Conservation (phyloP, 1,140 invertebrate genomes). For the Hyphantria cunea region DNA sequence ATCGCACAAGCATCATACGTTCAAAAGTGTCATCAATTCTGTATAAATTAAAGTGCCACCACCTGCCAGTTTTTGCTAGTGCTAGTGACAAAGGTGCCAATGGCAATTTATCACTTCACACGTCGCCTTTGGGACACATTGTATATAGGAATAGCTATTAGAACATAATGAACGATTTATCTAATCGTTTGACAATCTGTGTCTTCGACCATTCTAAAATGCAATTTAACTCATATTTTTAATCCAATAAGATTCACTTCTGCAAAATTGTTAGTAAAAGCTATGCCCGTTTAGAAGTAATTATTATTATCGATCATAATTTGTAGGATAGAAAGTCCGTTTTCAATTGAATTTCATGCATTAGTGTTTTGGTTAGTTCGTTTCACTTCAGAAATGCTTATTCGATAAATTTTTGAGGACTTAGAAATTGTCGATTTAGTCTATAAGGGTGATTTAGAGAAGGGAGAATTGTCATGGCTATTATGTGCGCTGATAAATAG, state of each 20-base stretch:
- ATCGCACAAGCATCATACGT: slow-evolving; percentile 23
- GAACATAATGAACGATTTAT: slow-evolving; percentile 40
- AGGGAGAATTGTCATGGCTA: slow-evolving; percentile 15
- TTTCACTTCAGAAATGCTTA: slow-evolving; percentile 17
- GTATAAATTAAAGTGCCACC: slow-evolving; percentile 53
- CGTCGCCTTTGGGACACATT: slow-evolving; percentile 59
- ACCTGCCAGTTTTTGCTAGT: slow-evolving; percentile 48
- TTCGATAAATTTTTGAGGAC: slow-evolving; percentile 15
- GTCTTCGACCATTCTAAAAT: slow-evolving; percentile 4
- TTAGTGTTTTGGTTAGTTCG: neutral
- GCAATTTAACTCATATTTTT: slow-evolving; percentile 2
- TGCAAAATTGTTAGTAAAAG: neutral
- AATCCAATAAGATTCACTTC: neutral
- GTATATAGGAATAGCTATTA: slow-evolving; percentile 71
- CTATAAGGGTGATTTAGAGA: slow-evolving; percentile 9
- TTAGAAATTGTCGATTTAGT: slow-evolving; percentile 23
- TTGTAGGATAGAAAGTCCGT: neutral
- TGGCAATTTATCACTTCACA: slow-evolving; percentile 65
- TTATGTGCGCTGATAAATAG: slow-evolving; percentile 22
- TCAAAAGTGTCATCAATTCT: slow-evolving; percentile 31
- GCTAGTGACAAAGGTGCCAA: slow-evolving; percentile 49
- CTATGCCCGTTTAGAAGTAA: neutral
- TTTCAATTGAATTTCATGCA: slow-evolving; percentile 2
- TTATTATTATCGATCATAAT: neutral
- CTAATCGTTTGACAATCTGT: slow-evolving; percentile 39